Conservation (phyloP, 2,888 invertebrate genomes). For the Philonicus albiceps region DNA sequence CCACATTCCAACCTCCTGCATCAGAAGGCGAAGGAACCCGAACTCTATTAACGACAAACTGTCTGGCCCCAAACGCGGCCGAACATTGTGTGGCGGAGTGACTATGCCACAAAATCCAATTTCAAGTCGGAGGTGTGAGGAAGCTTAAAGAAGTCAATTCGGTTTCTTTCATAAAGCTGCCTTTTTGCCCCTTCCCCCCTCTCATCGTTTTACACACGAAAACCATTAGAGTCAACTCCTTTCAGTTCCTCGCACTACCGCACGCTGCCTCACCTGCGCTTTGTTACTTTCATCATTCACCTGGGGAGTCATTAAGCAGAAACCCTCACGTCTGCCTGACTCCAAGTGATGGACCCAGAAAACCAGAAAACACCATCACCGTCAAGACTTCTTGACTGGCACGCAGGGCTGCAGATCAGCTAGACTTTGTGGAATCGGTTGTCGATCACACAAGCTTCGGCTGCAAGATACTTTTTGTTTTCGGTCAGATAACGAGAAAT, state of each 20-base stretch:
- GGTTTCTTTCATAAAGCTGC: conserved; percentile 18
- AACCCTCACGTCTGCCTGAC: conserved; percentile 5
- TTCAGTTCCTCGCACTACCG: background rate
- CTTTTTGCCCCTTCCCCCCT: background rate
- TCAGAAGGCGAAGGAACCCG: background rate
- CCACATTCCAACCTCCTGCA: conserved; percentile 17
- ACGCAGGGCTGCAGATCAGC: background rate
- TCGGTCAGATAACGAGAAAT: conserved; percentile 1
- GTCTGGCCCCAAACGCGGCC: background rate
- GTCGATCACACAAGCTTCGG: background rate
- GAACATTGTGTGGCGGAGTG: background rate
- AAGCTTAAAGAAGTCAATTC: conserved; percentile 24
- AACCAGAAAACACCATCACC: background rate
- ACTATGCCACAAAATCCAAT: conserved; percentile 29
- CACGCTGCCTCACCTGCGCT: background rate
- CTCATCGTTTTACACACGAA: background rate
- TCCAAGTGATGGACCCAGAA: background rate
- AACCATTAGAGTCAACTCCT: background rate
- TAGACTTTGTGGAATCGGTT: background rate
- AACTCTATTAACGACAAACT: conserved; percentile 33
- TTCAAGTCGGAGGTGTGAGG: conserved; percentile 5
- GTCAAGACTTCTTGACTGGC: background rate
- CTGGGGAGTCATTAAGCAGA: conserved; percentile 36
- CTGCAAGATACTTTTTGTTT: background rate
- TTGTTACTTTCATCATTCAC: conserved; percentile 11